Percentiles rank a stretch among this genome's conserved stretches.
These are phyloP conservation scores for Crenuchus spilurus DNA, from an alignment of 2,797 vertebrate species.

Conservation along the genomic window DNA sequence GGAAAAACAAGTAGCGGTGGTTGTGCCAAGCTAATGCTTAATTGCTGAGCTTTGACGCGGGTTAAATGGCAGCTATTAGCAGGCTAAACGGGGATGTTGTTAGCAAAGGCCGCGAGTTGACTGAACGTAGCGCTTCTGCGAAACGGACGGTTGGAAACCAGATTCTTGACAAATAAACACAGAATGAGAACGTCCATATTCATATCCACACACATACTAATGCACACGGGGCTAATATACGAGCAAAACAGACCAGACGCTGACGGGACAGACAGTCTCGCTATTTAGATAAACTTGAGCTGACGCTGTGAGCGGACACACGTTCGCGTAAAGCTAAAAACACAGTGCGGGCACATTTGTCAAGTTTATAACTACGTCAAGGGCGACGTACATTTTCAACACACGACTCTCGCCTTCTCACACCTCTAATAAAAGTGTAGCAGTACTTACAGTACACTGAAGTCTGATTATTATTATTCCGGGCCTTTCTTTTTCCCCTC, in stretches of 20 bases:
- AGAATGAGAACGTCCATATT: too few species aligned
- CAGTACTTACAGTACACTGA: conserved; percentile 65
- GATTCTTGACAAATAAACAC: too few species aligned
- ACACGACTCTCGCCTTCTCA: background rate
- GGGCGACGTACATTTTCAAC: conserved; percentile 34
- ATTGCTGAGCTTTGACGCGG: background rate
- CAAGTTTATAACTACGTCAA: conserved; percentile 64
- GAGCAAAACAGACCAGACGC: conserved; percentile 15
- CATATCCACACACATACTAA: background rate
- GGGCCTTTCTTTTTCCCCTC: conserved; percentile 39
- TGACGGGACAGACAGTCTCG: conserved; percentile 21
- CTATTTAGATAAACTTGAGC: too few species aligned
- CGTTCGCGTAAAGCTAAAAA: background rate
- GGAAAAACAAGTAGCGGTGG: background rate
- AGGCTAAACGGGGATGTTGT: conserved; percentile 4
- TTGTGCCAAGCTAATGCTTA: background rate
- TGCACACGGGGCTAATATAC: background rate
- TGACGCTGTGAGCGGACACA: too few species aligned
- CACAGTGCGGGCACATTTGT: background rate
- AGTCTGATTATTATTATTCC: conserved; percentile 36
- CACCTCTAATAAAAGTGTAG: background rate
- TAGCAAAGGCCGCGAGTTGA: conserved; percentile 26
- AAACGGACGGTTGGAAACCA: conserved; percentile 19
- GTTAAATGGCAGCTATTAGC: background rate
- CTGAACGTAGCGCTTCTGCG: background rate